Percentiles rank a stretch among this genome's conserved stretches.
phyloP scores from a whole-genome alignment of 2,797 vertebrate species.

The Miopithecus talapoin region DNA sequence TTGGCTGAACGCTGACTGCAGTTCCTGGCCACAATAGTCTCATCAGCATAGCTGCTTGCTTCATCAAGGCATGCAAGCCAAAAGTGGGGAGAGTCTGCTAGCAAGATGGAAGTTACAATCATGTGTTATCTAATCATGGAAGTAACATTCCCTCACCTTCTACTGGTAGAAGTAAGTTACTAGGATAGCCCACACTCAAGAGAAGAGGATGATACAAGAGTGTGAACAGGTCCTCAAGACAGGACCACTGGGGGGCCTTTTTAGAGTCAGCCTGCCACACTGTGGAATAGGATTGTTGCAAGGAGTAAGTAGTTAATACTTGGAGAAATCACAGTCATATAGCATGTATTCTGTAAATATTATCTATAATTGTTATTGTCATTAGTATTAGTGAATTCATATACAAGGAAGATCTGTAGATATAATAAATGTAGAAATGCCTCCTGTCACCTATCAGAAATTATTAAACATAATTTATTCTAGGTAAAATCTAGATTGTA shows the following conservation, averaged over 20 bases:
- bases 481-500: slow-evolving; percentile 26
- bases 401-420: slow-evolving; percentile 49
- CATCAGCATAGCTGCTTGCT: not conserved
- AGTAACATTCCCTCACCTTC: not conserved
- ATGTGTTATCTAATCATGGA: not conserved
- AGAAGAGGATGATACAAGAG: not conserved
- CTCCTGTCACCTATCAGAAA: not conserved
- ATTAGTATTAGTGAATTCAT: slow-evolving; percentile 62
- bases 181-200: not conserved
- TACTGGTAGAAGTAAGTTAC: not conserved
- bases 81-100: not conserved
- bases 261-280: not conserved
- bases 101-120: not conserved
- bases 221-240: not conserved
- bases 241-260: not conserved
- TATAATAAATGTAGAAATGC: slow-evolving; percentile 48
- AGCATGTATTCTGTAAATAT: slow-evolving; percentile 63
- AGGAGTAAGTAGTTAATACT: slow-evolving; percentile 31
- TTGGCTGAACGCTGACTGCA: not conserved
- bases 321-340: slow-evolving; percentile 39
- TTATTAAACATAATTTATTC: slow-evolving; percentile 51
- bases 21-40: not conserved
- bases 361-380: not conserved
- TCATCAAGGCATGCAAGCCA: not conserved
- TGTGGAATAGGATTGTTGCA: not conserved